These are phyloP conservation scores for Alexandromys oeconomus DNA, from an alignment of 2,797 vertebrate species.

Conservation along the genomic window DNA sequence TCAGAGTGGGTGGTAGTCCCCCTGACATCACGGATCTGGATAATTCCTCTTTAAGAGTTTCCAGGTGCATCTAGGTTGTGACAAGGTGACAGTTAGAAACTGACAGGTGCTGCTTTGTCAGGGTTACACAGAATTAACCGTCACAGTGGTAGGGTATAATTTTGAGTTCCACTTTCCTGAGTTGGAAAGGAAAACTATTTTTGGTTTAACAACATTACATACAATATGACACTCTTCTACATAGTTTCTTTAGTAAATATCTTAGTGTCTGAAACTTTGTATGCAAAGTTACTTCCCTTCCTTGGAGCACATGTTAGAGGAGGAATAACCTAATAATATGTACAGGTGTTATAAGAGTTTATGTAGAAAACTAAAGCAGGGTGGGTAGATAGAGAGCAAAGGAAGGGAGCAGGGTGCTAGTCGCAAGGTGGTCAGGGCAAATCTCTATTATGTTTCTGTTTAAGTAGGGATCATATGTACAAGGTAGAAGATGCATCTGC, in stretches of 20 bases:
- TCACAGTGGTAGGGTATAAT: not conserved
- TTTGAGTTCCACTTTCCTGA: conserved; percentile 16
- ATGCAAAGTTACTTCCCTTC: conserved; percentile 17
- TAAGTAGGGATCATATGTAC: not conserved
- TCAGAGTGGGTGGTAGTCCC: not conserved
- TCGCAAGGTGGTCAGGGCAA: not conserved
- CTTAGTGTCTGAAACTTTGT: not conserved
- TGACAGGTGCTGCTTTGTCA: not conserved
- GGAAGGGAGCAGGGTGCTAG: not conserved
- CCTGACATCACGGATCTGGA: not conserved
- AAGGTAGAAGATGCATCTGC: not conserved
- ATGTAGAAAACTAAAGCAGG: not conserved
- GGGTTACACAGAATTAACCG: not conserved
- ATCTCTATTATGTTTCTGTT: not conserved
- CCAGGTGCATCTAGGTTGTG: not conserved
- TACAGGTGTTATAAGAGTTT: not conserved
- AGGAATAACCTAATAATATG: conserved; percentile 6
- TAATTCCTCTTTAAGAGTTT: not conserved
- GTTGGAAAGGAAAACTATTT: conserved; percentile 57
- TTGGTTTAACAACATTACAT: not conserved
- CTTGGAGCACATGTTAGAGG: conserved; percentile 9
- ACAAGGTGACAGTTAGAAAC: not conserved
- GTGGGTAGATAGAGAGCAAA: not conserved
- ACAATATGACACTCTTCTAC: not conserved
- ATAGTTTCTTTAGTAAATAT: conserved; percentile 15